These are phyloP conservation scores for Festucalex cinctus DNA, from an alignment of 2,113 vertebrate species.

Conservation along the genomic window DNA sequence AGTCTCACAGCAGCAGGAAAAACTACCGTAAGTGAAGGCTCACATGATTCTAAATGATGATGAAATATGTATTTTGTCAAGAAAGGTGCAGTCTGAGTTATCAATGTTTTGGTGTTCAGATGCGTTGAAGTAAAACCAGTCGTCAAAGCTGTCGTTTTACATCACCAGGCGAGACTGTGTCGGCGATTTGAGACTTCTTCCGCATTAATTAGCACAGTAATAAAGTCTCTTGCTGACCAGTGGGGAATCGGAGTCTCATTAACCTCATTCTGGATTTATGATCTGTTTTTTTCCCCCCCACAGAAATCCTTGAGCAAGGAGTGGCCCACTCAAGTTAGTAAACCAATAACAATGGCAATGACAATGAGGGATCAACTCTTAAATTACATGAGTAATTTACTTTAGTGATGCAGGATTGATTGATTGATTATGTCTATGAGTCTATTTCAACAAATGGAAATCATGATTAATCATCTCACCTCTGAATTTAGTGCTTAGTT, in stretches of 20 bases:
- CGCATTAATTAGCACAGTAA: constrained; percentile 64
- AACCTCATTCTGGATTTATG: constrained; percentile 65
- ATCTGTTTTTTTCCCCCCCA: constrained; percentile 51
- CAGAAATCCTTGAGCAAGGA: constrained; percentile 39
- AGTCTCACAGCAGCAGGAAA: neutral
- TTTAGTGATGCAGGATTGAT: neutral
- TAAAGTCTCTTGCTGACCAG: constrained; percentile 64
- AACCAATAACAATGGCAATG: constrained; percentile 2
- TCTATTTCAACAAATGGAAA: neutral
- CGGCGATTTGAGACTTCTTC: constrained; percentile 50
- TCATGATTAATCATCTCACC: neutral
- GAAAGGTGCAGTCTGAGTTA: neutral
- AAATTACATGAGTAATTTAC: no score
- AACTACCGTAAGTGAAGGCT: neutral
- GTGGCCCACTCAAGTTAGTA: constrained; percentile 36
- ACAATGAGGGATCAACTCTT: neutral
- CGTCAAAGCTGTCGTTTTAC: constrained; percentile 19
- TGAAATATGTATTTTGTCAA: neutral
- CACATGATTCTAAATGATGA: neutral
- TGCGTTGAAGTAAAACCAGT: neutral
- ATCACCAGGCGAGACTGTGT: constrained; percentile 51
- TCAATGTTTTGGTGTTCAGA: neutral
- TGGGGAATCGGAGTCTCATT: constrained; percentile 68
- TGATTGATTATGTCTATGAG: neutral
- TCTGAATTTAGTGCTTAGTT: neutral